Base-by-base conservation (phyloP, 2,797 vertebrate species). In the Spinibarbus caldwelli region DNA sequence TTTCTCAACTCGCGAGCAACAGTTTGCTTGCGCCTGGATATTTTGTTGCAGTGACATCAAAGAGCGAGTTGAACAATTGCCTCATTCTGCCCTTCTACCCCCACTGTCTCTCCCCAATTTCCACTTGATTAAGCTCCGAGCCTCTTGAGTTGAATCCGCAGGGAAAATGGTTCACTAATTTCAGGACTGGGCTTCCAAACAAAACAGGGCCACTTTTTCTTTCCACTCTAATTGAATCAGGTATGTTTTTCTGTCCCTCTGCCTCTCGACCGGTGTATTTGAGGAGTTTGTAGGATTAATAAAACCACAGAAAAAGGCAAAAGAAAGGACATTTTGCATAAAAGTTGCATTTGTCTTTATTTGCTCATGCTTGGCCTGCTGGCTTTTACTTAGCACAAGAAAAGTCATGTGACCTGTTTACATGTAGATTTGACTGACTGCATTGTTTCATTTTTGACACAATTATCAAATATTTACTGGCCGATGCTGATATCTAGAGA, bases 51-150 rank as follows among this genome's bases (percentile, higher is more conserved):
- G 91, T 89, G 86, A 94, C 94, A 92, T 95, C 94, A 95, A 95
- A 95, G 94, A 94, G 91, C 93, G 93, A 92, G 90, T 92, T 85
- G 91, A 95, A 96, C 95, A 96, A 95, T 96, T 95, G 94, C 86
- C 88, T 93, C 93, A 93, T 96, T 96, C 93, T 96, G 86, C 64
- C 86, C 88, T n/a, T 49, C 66, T 78, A 47, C 79, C 66, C 80
- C 92, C 91, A 87, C 90, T 91, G 91, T 91, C 90, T 90, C 91
- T 86, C 93, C 90, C 92, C 92, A 87, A 92, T 95, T 95, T 96
- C 95, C 94, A 95, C 94, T 94, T 94, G 94, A 95, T 96, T 95
- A 95, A 95, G 93, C 94, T 91, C 93, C 93, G 93, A 94, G 92
- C 92, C 88, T 93, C 90, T 92, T 81, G 92, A 92, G 88, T 91